Evolutionary conservation across 2,797 vertebrate species (phyloP).

Genomic region (Cyclura pinguis): DNA sequence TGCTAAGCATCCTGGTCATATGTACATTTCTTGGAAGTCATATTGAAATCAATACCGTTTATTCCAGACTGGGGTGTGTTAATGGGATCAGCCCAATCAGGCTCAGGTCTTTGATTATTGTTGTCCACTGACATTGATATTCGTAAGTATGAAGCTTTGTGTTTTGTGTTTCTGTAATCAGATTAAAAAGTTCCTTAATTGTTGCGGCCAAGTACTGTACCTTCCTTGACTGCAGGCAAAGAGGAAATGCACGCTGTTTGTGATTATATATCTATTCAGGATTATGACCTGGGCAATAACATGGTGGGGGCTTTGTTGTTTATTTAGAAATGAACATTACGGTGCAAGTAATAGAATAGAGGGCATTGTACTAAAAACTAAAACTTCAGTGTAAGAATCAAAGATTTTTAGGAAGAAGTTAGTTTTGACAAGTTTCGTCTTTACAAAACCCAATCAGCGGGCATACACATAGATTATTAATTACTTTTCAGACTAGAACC

Average conservation of each 20-base stretch:
- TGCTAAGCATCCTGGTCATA: neutral
- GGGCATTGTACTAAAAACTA: constrained; percentile 35
- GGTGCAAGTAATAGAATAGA: neutral
- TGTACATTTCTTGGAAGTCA: constrained; percentile 14
- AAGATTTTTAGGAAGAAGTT: constrained; percentile 3
- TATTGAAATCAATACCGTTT: constrained; percentile 17
- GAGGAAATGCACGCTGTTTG: neutral
- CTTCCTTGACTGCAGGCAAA: neutral
- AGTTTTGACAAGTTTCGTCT: constrained; percentile 14
- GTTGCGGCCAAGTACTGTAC: neutral
- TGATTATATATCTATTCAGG: accelerated
- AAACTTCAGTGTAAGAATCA: constrained; percentile 47
- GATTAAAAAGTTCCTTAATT: constrained; percentile 50
- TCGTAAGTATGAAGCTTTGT: neutral
- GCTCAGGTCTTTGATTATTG: neutral
- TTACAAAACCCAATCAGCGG: constrained; percentile 49
- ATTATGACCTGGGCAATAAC: neutral
- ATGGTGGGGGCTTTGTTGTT: neutral
- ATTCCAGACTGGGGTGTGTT: constrained; percentile 12
- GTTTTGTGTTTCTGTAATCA: constrained; percentile 28
- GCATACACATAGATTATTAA: constrained; percentile 29
- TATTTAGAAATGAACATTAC: neutral
- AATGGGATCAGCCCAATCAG: neutral
- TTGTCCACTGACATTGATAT: neutral
- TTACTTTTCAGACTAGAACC: constrained; percentile 2